phyloP scores from a whole-genome alignment of 2,888 invertebrate genomes.

The Platycheirus rosarum region DNA sequence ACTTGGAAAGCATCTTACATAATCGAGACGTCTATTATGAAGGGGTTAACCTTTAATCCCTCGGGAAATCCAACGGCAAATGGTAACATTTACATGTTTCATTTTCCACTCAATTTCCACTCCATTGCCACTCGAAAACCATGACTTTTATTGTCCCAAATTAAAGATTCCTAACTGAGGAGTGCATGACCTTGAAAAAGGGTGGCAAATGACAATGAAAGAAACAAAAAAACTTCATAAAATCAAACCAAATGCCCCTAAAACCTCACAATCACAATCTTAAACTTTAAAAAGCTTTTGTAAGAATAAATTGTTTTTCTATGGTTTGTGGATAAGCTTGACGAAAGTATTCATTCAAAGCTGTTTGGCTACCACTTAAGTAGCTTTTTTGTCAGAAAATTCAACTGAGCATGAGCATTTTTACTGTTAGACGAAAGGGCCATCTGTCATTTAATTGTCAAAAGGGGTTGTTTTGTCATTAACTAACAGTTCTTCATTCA shows the following conservation, averaged over 20 bases:
- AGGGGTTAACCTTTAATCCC: background rate
- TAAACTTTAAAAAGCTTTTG: background rate
- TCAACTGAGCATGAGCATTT: conserved; percentile 13
- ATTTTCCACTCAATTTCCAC: too few species aligned
- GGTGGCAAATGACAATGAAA: conserved; percentile 30
- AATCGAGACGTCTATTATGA: background rate
- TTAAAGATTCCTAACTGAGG: background rate
- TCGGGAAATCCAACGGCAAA: background rate
- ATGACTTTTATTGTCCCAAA: too few species aligned
- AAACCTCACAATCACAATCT: conserved; percentile 41
- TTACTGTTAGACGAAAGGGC: background rate
- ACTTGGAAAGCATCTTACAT: background rate
- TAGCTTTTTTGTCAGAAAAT: conserved; percentile 28
- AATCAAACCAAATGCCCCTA: conserved; percentile 41
- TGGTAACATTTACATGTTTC: too few species aligned
- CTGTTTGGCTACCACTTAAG: conserved; percentile 7
- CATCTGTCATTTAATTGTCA: conserved; percentile 19
- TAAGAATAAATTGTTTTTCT: conserved; percentile 7
- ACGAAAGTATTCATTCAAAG: conserved; percentile 10
- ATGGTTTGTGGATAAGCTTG: conserved; percentile 34
- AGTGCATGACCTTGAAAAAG: conserved; percentile 32
- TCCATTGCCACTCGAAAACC: too few species aligned
- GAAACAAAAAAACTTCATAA: conserved; percentile 27
- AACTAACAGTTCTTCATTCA: conserved; percentile 64
- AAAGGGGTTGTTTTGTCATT: conserved; percentile 44